Evolutionary conservation across 2,888 invertebrate species (phyloP).

Genomic region (Arrhopalites spinosus): DNA sequence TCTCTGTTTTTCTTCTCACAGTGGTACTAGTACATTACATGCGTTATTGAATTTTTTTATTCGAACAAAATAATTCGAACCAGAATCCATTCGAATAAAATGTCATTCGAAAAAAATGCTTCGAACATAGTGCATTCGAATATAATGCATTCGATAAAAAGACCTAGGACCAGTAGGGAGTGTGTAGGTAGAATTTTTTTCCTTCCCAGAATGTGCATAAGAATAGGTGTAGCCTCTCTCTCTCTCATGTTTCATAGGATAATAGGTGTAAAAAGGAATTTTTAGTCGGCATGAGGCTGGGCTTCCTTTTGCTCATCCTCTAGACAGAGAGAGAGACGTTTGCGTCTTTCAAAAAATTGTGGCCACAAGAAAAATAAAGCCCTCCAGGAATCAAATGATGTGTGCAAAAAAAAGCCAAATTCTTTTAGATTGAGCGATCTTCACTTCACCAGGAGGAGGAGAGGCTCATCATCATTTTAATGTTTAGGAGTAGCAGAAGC

Average conservation of each 20-base stretch:
- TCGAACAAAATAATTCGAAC: too few species aligned
- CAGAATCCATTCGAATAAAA: too few species aligned
- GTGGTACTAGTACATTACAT: too few species aligned
- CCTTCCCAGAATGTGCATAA: constrained; percentile 20
- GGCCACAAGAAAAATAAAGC: constrained; percentile 23
- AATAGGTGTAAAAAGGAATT: constrained; percentile 37
- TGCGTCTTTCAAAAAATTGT: neutral
- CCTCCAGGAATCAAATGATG: constrained; percentile 46
- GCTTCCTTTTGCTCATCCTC: constrained; percentile 38
- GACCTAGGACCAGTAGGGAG: constrained; percentile 15
- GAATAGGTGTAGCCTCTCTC: constrained; percentile 29
- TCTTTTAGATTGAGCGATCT: constrained; percentile 43
- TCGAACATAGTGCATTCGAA: too few species aligned
- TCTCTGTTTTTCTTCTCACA: too few species aligned
- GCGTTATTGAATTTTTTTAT: too few species aligned
- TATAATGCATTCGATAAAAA: too few species aligned
- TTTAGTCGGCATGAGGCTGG: constrained; percentile 40
- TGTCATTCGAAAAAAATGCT: too few species aligned
- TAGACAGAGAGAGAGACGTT: constrained; percentile 16
- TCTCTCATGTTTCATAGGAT: constrained; percentile 31
- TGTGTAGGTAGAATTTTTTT: constrained; percentile 33
- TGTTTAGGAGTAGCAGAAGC: neutral
- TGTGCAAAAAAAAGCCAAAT: constrained; percentile 42
- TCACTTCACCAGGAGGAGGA: constrained; percentile 29
- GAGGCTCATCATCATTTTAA: neutral